Conservation (phyloP, 2,113 vertebrate species). For the Pangasianodon gigas region DNA sequence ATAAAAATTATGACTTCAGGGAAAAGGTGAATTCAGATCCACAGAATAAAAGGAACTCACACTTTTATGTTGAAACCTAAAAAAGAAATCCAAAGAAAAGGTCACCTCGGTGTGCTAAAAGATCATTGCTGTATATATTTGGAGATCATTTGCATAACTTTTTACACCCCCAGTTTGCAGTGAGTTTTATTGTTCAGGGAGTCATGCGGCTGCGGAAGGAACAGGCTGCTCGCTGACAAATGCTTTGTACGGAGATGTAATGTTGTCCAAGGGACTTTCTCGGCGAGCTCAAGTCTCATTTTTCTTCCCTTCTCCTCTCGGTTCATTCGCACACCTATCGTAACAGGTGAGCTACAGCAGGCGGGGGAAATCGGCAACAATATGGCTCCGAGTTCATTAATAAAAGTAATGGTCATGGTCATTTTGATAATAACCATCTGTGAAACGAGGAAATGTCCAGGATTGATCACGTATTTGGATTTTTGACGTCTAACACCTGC, state of each 20-base stretch:
- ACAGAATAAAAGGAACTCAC: neutral
- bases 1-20: neutral
- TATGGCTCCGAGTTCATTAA: slow-evolving; percentile 50
- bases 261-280: slow-evolving; percentile 56
- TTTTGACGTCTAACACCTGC: slow-evolving; percentile 40
- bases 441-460: slow-evolving; percentile 25
- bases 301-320: slow-evolving; percentile 38
- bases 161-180: neutral
- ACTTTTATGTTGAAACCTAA: neutral
- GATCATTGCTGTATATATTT: slow-evolving; percentile 1
- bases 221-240: slow-evolving; percentile 51
- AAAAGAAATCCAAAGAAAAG: neutral
- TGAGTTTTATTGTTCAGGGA: slow-evolving; percentile 28
- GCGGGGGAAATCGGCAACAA: slow-evolving; percentile 47
- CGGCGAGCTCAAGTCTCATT: slow-evolving; percentile 39
- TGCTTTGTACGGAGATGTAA: slow-evolving; percentile 48
- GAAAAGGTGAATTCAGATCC: neutral
- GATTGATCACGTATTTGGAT: slow-evolving; percentile 22
- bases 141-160: slow-evolving; percentile 25
- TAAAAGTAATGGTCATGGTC: slow-evolving; percentile 41
- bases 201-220: neutral
- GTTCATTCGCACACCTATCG: slow-evolving; percentile 31
- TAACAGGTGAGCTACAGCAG: slow-evolving; percentile 49
- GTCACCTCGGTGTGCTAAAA: neutral
- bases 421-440: slow-evolving; percentile 47